Base-by-base conservation (phyloP, 2,113 vertebrate species). In the Lethenteron reissneri region DNA sequence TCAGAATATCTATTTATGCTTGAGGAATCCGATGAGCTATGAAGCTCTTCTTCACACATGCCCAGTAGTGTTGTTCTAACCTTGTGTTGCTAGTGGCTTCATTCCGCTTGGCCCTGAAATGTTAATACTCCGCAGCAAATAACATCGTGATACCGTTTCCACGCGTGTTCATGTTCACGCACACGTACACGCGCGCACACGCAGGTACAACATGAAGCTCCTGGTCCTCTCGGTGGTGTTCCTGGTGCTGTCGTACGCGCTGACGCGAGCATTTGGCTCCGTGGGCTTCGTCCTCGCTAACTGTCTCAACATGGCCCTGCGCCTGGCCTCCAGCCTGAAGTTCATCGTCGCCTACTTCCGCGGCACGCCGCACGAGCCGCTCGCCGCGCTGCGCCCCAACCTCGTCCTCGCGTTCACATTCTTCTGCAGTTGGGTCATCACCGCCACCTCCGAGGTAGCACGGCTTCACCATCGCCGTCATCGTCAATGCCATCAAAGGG, bases 301-400 rank as follows among this genome's bases (percentile, higher is more conserved):
- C 81, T 97, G 91, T 78, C 87, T 96, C n/a, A 99, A 95, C 79
- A 96, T 97, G 92, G 84, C 78, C 57, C 84, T 97, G 70, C 85
- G 92, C 57, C 92, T 97, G 76, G 72, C 78, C 12, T 88, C 92
- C 81, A 96, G 92, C 76, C 74, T 86, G 58, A 75, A 77, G 71
- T 96, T 86, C 76, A 96, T 97, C 75, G 75, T 79, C 19, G 76
- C 2, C 25, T 99, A 86, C 80, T 95, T 88, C 77, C 76, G 5
- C 58, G 74, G 71, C 5, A 89, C 84, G 76, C 71, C 76, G 11
- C 80, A 85, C 77, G 79, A 74, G 56, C 92, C 94, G 2, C 81
- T 99, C 41, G 41, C 41, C 41, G 41, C 41, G 41, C 41, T 41
- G 41, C 41, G 41, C 41, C 41, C 41, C 41, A 41, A 41, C 6